Percentiles rank a stretch among this genome's conserved stretches.
These are phyloP conservation scores for Argyresthia albistria DNA, from an alignment of 2,888 invertebrate species.

Conservation along the genomic window DNA sequence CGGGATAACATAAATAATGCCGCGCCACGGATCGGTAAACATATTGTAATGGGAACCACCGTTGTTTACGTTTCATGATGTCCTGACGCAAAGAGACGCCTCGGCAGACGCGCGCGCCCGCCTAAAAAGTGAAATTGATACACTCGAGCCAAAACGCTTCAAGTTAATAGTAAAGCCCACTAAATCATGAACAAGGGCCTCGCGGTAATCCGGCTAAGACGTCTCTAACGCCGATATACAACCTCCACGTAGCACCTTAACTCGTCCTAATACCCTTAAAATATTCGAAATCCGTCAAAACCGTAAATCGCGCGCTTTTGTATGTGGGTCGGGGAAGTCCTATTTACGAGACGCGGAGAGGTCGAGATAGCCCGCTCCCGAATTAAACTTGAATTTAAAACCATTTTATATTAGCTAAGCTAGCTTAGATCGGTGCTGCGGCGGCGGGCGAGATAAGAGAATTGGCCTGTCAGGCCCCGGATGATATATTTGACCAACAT, in stretches of 20 bases:
- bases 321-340: slow-evolving; percentile 41
- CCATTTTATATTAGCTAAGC: slow-evolving; percentile 74
- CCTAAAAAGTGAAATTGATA: slow-evolving; percentile 7
- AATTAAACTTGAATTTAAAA: slow-evolving; percentile 73
- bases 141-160: neutral
- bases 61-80: slow-evolving; percentile 71
- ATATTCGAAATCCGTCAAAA: slow-evolving; percentile 66
- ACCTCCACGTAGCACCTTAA: slow-evolving; percentile 19
- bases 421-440: slow-evolving; percentile 70
- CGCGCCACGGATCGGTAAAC: slow-evolving; percentile 69
- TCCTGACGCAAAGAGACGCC: slow-evolving; percentile 61
- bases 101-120: slow-evolving; percentile 32
- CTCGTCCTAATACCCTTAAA: slow-evolving; percentile 47
- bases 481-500: slow-evolving; percentile 93
- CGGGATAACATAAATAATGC: slow-evolving; percentile 71
- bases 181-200: neutral
- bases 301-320: slow-evolving; percentile 65
- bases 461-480: slow-evolving; percentile 90
- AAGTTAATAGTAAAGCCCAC: neutral
- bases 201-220: neutral
- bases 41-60: slow-evolving; percentile 73
- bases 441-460: slow-evolving; percentile 83
- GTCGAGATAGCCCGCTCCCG: slow-evolving; percentile 54
- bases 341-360: slow-evolving; percentile 53
- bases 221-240: neutral